Conservation (phyloP, 2,888 invertebrate species). For the Heliconius aoede region DNA sequence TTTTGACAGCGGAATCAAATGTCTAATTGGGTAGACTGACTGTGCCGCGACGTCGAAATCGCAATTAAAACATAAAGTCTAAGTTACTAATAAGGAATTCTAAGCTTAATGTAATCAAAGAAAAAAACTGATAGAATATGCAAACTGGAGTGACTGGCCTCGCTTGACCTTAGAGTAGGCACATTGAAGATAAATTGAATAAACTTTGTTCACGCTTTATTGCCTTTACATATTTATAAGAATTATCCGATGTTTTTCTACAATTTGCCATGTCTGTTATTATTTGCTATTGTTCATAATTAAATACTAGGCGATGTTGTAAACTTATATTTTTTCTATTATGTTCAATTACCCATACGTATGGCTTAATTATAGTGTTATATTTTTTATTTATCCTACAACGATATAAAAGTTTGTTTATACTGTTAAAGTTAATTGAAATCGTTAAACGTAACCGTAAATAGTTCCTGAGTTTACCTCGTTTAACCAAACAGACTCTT, state of each 20-base stretch:
- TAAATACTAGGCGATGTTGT: background rate
- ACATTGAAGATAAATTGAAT: constrained; percentile 11
- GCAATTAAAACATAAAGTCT: background rate
- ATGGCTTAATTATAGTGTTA: too few relatives aligned
- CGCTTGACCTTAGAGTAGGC: constrained; percentile 9
- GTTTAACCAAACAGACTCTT: too few relatives aligned
- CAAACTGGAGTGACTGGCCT: constrained; percentile 22
- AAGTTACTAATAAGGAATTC: background rate
- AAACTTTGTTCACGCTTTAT: constrained; percentile 15
- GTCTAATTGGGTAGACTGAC: too few relatives aligned
- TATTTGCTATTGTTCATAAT: background rate
- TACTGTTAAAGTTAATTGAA: background rate
- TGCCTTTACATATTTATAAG: constrained; percentile 7
- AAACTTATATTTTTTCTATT: too few relatives aligned
- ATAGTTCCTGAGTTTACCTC: too few relatives aligned
- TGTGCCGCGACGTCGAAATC: too few relatives aligned
- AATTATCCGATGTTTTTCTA: constrained; percentile 2
- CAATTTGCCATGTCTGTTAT: background rate
- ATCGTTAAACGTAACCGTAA: background rate
- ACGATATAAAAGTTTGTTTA: too few relatives aligned
- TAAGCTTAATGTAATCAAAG: constrained; percentile 6
- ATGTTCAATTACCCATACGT: too few relatives aligned
- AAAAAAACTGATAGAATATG: constrained; percentile 20
- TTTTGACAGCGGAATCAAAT: too few relatives aligned
- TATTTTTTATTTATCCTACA: too few relatives aligned